phyloP scores from a whole-genome alignment of 2,113 vertebrate genomes.

The Sinocyclocheilus maitianheensis region DNA sequence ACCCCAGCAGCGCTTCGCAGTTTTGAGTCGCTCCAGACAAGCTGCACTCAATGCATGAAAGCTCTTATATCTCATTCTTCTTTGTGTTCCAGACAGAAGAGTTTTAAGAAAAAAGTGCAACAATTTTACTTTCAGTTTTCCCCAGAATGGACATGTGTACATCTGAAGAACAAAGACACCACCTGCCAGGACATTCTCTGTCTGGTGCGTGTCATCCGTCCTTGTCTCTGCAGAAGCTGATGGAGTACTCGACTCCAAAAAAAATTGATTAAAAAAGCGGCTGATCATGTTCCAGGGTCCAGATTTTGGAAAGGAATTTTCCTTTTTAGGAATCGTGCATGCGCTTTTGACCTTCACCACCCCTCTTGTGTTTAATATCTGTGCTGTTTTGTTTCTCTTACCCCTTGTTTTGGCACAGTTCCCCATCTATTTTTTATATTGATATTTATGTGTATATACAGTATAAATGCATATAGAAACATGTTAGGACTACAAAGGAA shows the following conservation, averaged over 20 bases:
- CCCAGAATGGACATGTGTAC: conserved; percentile 57
- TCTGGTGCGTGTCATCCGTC: conserved; percentile 54
- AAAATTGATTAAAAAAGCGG: conserved; percentile 16
- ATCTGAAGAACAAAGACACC: conserved; percentile 53
- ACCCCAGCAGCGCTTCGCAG: conserved; percentile 93
- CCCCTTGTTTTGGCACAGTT: conserved; percentile 53
- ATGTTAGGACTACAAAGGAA: conserved; percentile 55
- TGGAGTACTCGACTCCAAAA: conserved; percentile 32
- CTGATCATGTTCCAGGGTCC: conserved; percentile 10
- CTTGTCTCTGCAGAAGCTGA: conserved; percentile 39
- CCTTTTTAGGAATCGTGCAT: conserved; percentile 57
- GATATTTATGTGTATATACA: conserved; percentile 62
- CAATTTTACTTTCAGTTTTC: conserved; percentile 58
- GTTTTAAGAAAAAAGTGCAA: conserved; percentile 58
- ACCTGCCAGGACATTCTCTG: conserved; percentile 58
- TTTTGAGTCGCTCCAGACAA: conserved; percentile 79
- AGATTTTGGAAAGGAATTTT: conserved; percentile 48
- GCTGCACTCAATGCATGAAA: conserved; percentile 77
- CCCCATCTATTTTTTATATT: conserved; percentile 56
- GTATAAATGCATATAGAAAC: conserved; percentile 58
- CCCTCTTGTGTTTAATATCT: conserved; percentile 12
- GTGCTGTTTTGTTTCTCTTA: conserved; percentile 27
- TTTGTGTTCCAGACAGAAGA: conserved; percentile 63
- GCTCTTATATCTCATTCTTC: conserved; percentile 69
- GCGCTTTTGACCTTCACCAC: conserved; percentile 13